Base-by-base conservation (phyloP, 1,140 invertebrate species). In the Lepidurus packardi region DNA sequence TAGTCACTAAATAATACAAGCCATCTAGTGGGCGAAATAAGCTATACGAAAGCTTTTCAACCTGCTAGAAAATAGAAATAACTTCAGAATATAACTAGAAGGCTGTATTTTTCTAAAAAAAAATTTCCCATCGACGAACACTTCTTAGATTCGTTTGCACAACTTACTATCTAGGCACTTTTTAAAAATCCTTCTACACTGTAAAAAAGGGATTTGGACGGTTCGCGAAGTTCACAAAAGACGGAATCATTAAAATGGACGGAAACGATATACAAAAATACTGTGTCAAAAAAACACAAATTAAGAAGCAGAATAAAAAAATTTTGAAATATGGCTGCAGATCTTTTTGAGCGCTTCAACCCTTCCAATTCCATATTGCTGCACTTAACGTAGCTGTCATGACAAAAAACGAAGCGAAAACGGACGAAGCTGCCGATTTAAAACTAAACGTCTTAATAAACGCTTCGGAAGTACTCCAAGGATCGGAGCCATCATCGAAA, bases 401-500 rank as follows among this genome's bases (percentile, higher is more conserved):
- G 8, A 65, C 16, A 13, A 65, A 65, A 65, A 65, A 4, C 9
- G 53, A 16, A 65, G 53, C 53, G n/a, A 65, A 65, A 21, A n/a
- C 8, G 53, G 16, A 21, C 5, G 76, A 16, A 16, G 41, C 76
- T 47, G 76, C 41, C 25, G 43, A 34, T 6, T 47, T 47, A 41
- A 81, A 82, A 45, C 77, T 53, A 76, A 83, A 82, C 65, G 81
- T 80, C 34, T 80, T 77, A 73, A 84, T 80, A 45, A 81, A 78
- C 42, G 81, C 78, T 82, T 93, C 92, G 34, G 89, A 89, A 74
- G 88, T 84, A 25, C 88, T 83, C 92, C 93, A 97, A 0, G 95
- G 95, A 86, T 97, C 90, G 42, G 87, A 86, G 1, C 95, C 95
- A 85, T 97, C 94, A 83, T 97, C 94, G 84, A 97, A 97, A 84